Conservation (phyloP, 2,888 invertebrate genomes). For the Erebia aethiops region DNA sequence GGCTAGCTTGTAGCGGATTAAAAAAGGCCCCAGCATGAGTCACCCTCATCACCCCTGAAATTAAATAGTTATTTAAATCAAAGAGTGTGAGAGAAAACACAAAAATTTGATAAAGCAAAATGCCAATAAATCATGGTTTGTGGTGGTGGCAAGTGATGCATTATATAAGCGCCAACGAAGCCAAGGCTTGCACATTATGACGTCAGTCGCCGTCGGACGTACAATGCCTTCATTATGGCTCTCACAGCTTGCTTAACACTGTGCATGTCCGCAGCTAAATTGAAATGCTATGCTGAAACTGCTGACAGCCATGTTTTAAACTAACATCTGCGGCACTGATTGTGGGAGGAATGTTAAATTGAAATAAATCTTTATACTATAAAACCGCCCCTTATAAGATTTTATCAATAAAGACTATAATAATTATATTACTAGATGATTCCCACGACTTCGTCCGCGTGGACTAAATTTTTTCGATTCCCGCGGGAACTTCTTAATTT, state of each 20-base stretch:
- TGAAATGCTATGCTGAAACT: conserved; percentile 54
- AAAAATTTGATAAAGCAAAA: conserved; percentile 43
- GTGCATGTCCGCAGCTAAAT: conserved; percentile 62
- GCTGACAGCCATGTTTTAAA: conserved; percentile 27
- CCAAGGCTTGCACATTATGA: conserved; percentile 65
- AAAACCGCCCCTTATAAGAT: too few relatives aligned
- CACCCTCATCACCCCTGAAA: too few relatives aligned
- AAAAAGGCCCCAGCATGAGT: too few relatives aligned
- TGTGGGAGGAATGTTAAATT: conserved; percentile 11
- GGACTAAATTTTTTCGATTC: too few relatives aligned
- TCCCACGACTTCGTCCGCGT: too few relatives aligned
- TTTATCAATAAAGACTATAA: too few relatives aligned
- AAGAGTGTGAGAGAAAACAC: too few relatives aligned
- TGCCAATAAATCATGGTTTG: conserved; percentile 63
- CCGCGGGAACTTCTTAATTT: too few relatives aligned
- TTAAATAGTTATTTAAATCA: too few relatives aligned
- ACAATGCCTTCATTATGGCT: conserved; percentile 76
- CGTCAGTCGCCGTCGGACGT: conserved; percentile 59
- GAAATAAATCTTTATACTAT: conserved; percentile 8
- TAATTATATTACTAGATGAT: too few relatives aligned
- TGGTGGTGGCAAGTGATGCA: conserved; percentile 52
- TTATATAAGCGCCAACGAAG: conserved; percentile 64
- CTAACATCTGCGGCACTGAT: conserved; percentile 21
- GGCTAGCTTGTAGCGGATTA: too few relatives aligned
- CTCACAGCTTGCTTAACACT: conserved; percentile 73